Percentiles rank a stretch among this genome's conserved stretches.
These are phyloP conservation scores for Drepana arcuata DNA, from an alignment of 1,140 invertebrate genomes.

Conservation along the genomic window DNA sequence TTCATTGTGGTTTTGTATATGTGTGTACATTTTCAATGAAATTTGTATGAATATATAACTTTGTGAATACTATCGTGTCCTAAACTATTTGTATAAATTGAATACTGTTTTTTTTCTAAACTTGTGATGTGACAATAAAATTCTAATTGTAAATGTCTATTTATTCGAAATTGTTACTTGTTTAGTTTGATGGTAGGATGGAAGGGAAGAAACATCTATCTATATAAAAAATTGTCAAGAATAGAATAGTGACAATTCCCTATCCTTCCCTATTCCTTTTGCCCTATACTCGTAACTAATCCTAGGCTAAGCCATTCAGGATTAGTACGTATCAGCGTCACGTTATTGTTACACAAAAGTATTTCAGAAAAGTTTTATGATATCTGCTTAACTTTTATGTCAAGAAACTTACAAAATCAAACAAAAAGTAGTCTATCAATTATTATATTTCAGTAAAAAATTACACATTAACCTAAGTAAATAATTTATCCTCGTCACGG, in stretches of 20 bases:
- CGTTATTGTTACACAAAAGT: constrained; percentile 1
- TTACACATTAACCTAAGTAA: constrained; percentile 39
- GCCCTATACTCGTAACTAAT: constrained; percentile 15
- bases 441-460: constrained; percentile 56
- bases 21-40: not conserved
- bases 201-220: too few relatives aligned
- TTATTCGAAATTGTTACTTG: too few relatives aligned
- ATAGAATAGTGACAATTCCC: not conserved
- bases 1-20: too few relatives aligned
- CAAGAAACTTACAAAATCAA: constrained; percentile 18
- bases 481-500: constrained; percentile 41
- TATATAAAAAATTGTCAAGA: too few relatives aligned
- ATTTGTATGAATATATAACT: not conserved
- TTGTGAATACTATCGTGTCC: not conserved
- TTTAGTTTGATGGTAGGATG: too few relatives aligned
- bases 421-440: constrained; percentile 28
- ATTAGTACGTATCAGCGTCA: too few relatives aligned
- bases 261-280: not conserved
- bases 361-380: too few relatives aligned
- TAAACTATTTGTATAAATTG: not conserved
- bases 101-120: not conserved
- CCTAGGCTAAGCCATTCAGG: not conserved
- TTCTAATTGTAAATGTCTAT: too few relatives aligned
- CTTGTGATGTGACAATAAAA: too few relatives aligned
- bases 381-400: not conserved